Conservation (phyloP, 2,113 vertebrate species). For the Heterocephalus glaber region DNA sequence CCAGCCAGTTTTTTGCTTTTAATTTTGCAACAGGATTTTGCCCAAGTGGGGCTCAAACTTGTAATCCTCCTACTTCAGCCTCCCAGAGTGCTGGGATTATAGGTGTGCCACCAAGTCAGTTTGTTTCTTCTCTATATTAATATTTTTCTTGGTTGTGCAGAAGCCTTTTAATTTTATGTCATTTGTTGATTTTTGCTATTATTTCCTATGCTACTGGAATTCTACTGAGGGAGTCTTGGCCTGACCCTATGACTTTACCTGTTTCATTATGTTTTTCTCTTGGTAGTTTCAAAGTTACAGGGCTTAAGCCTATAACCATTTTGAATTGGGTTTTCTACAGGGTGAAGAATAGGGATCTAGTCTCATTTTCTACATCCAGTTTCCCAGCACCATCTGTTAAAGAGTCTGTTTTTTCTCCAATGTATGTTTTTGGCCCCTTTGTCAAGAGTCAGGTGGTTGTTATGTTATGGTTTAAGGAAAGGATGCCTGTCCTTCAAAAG, state of each 20-base stretch:
- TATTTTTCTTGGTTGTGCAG: neutral
- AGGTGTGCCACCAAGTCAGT: neutral
- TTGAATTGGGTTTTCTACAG: neutral
- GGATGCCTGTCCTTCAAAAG: neutral
- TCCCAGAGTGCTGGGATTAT: neutral
- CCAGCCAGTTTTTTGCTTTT: neutral
- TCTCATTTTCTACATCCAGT: neutral
- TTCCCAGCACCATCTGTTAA: neutral
- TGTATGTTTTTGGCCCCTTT: neutral
- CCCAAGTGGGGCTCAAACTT: neutral
- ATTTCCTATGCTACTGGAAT: neutral
- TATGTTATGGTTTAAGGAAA: neutral
- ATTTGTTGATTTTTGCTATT: neutral
- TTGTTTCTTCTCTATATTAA: neutral
- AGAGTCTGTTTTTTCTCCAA: neutral
- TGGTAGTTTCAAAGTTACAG: neutral
- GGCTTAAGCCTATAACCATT: neutral
- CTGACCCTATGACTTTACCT: neutral
- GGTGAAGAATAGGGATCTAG: neutral
- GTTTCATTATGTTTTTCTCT: neutral
- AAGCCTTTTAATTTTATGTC: neutral
- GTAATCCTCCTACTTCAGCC: neutral
- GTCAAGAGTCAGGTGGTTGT: neutral
- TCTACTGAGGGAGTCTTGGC: neutral
- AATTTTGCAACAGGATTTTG: neutral